Evolutionary conservation across 1,140 invertebrate species (phyloP), one percentile per base, ranked within the genome.

Genomic region (Drosophila nasuta): DNA sequence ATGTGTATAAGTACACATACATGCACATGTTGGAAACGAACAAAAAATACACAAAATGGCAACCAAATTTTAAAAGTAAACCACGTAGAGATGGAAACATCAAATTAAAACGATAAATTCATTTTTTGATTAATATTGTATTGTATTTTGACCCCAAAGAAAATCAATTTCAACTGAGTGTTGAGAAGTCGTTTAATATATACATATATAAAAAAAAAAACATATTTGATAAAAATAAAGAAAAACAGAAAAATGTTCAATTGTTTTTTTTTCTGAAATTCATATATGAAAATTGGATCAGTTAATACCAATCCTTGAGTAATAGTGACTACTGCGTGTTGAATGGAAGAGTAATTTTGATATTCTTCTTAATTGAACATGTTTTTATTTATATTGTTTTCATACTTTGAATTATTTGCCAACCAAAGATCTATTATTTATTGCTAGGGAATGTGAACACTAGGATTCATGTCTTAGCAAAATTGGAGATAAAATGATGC

Each of bases 131-230:
- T 73, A 82, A 80, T 79, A 81, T 81, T 81, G 70, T 88, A 88
- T 75, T 88, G 85, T 89, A 85, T 89, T 88, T 89, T 81, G 85
- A 88, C 77, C 75, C 85, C 86, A 88, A 88, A 89, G 85, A 88
- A 59, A 85, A 64, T 30, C 73, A 68, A 85, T 75, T 83, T 65
- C 79, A 77, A 77, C 74, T 64, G 72, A 70, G 64, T 43, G 85
- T 88, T 88, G 85, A 81, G 54, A 72, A 77, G 67, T 88, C 85
- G 85, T 88, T 89, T 88, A 85, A 52, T 89, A 83, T 35, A 35
- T 35, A 35, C 8, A 72, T 60, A 79, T 17, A 17, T 17, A 79
- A 20, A 52, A 78, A 64, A 77, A 58, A 78, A 66, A 67, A 67
- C 59, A 77, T 38, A 87, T 88, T 87, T 87, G 72, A 83, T 83